Evolutionary conservation across 2,888 invertebrate genomes (phyloP).

Genomic region (Amblyteles armatorius): DNA sequence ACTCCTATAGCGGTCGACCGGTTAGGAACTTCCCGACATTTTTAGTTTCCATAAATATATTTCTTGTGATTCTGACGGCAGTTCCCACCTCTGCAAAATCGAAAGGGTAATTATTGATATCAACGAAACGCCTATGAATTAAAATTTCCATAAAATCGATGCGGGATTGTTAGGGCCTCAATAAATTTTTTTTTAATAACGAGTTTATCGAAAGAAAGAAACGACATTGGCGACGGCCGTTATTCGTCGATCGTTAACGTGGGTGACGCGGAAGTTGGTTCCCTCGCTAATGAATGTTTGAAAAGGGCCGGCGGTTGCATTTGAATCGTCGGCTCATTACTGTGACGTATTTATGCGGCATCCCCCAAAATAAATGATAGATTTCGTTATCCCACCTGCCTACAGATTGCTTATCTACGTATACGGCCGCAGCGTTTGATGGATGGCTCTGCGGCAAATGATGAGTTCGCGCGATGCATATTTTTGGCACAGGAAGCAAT

Average conservation of each 20-base stretch:
- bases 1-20: no score
- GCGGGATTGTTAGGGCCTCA: no score
- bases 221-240: not conserved
- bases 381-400: not conserved
- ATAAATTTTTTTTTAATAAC: not conserved
- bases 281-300: slow-evolving; percentile 3
- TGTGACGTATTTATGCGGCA: not conserved
- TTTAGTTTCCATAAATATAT: no score
- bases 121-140: no score
- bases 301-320: not conserved
- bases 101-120: no score
- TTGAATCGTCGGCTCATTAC: not conserved
- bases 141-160: no score
- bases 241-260: not conserved
- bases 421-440: not conserved
- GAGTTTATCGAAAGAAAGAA: not conserved
- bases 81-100: no score
- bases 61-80: no score
- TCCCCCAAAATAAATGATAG: not conserved
- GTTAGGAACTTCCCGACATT: no score
- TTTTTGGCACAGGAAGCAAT: not conserved
- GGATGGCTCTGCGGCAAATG: not conserved
- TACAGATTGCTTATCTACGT: not conserved
- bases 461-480: not conserved
- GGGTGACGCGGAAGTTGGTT: not conserved